Evolutionary conservation across 2,888 invertebrate species (phyloP).

Genomic region (Troilus luridus): DNA sequence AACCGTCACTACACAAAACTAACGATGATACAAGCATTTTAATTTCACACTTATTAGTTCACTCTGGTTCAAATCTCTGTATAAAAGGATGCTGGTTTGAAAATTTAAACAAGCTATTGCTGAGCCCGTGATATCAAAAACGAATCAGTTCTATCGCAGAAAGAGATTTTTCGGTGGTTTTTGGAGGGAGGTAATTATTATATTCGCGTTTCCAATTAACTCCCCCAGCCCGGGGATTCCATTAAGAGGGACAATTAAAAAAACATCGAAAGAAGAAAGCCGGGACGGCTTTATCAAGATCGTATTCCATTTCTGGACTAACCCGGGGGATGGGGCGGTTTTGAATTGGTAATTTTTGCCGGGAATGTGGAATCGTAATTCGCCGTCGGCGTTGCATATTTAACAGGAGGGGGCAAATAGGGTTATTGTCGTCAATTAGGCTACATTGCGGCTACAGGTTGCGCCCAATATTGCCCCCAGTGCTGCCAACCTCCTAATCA

Average conservation of each 20-base stretch:
- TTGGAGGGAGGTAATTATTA: neutral
- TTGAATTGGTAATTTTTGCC: constrained; percentile 41
- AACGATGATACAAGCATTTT: neutral
- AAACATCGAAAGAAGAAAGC: neutral
- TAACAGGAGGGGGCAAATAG: neutral
- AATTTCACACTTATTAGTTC: neutral
- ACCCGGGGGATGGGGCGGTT: neutral
- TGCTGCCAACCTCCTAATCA: neutral
- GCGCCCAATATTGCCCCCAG: neutral
- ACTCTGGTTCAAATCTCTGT: neutral
- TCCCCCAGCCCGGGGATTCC: neutral
- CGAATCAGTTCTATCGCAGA: neutral
- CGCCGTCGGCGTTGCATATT: neutral
- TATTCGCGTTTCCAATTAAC: constrained; percentile 17
- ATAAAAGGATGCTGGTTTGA: neutral
- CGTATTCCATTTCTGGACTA: neutral
- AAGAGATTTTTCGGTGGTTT: neutral
- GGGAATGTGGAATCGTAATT: neutral
- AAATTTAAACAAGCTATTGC: neutral
- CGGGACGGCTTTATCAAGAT: neutral
- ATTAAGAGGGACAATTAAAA: constrained; percentile 9
- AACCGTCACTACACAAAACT: too few relatives aligned
- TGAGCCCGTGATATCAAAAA: neutral
- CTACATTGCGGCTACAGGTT: constrained; percentile 6
- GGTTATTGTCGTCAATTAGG: constrained; percentile 11